Evolutionary conservation across 1,140 invertebrate species (phyloP), one percentile per base, ranked within the genome.

Genomic region (Cydia splendana): DNA sequence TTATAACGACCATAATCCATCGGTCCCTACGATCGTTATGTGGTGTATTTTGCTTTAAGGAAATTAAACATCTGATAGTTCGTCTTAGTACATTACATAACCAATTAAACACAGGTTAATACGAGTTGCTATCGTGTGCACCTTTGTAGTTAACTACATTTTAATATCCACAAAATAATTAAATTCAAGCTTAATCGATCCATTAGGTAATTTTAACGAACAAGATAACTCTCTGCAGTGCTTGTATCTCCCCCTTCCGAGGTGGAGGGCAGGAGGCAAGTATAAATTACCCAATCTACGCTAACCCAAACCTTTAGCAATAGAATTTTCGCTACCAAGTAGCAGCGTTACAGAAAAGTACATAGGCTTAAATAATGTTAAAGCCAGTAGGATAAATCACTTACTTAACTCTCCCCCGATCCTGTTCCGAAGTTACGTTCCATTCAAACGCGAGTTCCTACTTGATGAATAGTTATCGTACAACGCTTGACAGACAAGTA

Each of bases 271-370:
- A 83, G 86, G 85, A 85, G 89, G 89, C 89, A 88, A 91, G 85
- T 92, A 93, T 91, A 93, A 93, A 93, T 93, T 91, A 93, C 91
- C 90, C 86, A 93, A 91, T 93, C 90, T 91, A 89, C 88, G 87
- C 82, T 89, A 88, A 91, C 91, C 90, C 85, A 87, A 89, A 85
- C 86, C 89, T 89, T 86, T 87, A 85, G 87, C 88, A 88, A 90
- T 91, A 88, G 87, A 89, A 90, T 88, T 90, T 91, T 87, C 86
- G 83, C 83, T 83, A 84, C 84, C 84, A 83, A 87, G 86, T 85
- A 83, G 84, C 87, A 87, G 86, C 85, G 80, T 87, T 85, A 87
- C 81, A 87, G 82, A 85, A 88, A 88, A 89, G 85, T 89, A 90
- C 84, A 84, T 87, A 88, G 87, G 84, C 87, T 87, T 90, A 87